phyloP scores from a whole-genome alignment of 2,113 vertebrate genomes.

The Cryptoleucopteryx plumbea region DNA sequence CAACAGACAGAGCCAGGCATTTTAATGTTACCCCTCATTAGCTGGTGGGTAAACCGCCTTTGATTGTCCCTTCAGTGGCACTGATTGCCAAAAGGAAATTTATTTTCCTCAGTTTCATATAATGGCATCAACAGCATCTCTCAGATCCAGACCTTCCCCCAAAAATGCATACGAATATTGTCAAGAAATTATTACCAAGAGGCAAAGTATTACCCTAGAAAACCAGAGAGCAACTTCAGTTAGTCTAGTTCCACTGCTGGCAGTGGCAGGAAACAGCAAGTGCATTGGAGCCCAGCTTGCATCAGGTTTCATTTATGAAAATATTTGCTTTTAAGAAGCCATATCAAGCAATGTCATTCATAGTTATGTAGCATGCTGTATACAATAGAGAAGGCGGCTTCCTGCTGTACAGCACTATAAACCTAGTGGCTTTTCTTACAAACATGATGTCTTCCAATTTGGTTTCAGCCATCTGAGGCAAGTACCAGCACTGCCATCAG shows the following conservation, averaged over 20 bases:
- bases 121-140: not conserved
- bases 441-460: not conserved
- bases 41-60: not conserved
- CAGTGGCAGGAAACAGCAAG: not conserved
- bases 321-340: not conserved
- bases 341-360: not conserved
- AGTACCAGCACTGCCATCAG: not conserved
- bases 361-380: not conserved
- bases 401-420: not conserved
- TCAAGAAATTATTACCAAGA: not conserved
- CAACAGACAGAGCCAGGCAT: not conserved
- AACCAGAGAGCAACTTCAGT: not conserved
- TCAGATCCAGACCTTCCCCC: not conserved
- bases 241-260: too few species aligned
- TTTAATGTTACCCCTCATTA: not conserved
- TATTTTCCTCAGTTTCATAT: not conserved
- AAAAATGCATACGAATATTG: rapidly evolving
- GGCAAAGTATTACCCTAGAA: not conserved
- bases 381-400: not conserved
- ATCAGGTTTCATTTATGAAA: not conserved
- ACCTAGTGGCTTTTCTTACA: not conserved
- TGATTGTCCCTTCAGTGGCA: not conserved
- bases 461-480: not conserved
- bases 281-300: not conserved
- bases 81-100: not conserved